Conservation (phyloP, 2,797 vertebrate species). For the Taeniopygia guttata region DNA sequence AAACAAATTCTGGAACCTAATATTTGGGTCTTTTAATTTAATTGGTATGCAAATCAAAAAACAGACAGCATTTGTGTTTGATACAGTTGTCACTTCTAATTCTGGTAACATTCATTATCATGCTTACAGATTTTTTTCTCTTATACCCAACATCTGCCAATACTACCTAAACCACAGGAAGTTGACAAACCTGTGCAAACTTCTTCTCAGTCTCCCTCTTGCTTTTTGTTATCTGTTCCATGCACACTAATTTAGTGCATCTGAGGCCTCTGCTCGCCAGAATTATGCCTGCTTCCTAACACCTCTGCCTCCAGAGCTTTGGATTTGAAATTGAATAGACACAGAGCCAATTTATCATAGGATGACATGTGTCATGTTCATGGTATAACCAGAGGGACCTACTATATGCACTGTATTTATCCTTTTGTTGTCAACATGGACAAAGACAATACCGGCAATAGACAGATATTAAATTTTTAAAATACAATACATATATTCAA, state of each 20-base stretch:
- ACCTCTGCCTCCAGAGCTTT: conserved; percentile 94
- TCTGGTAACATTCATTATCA: conserved; percentile 87
- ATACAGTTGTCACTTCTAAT: conserved; percentile 87
- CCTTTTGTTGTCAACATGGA: conserved; percentile 90
- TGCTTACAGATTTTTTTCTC: conserved; percentile 81
- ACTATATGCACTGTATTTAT: conserved; percentile 91
- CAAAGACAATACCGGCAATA: conserved; percentile 82
- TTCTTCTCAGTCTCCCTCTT: conserved; percentile 85
- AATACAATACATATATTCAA: conserved; percentile 75
- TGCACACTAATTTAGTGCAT: conserved; percentile 91
- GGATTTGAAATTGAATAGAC: conserved; percentile 99
- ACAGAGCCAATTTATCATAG: conserved; percentile 99
- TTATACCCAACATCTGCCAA: conserved; percentile 88
- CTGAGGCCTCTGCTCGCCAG: conserved; percentile 87
- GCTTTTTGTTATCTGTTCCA: conserved; percentile 89
- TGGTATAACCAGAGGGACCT: conserved; percentile 94
- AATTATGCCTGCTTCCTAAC: conserved; percentile 87
- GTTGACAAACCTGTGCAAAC: conserved; percentile 90
- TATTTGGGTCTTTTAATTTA: conserved; percentile 79
- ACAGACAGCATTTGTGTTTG: conserved; percentile 81
- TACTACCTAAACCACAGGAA: conserved; percentile 87
- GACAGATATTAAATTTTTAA: conserved; percentile 79
- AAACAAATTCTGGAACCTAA: conserved; percentile 85
- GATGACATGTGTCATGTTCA: conserved; percentile 99
- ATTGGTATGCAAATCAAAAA: conserved; percentile 81